Conservation (phyloP, 2,888 invertebrate species). For the Psylliodes chrysocephalus region DNA sequence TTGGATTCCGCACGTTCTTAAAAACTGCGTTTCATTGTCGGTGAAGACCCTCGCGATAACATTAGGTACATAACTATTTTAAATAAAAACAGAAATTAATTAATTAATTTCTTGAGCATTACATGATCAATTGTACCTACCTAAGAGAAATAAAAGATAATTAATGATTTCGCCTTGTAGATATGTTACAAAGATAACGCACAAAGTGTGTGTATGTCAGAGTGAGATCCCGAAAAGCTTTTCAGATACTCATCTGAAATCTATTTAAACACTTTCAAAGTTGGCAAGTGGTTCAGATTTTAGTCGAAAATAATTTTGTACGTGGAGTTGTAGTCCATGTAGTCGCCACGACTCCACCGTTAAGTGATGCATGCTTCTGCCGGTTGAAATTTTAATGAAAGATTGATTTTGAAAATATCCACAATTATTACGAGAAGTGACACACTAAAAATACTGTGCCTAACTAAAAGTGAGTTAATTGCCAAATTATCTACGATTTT, state of each 20-base stretch:
- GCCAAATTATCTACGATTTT: not conserved
- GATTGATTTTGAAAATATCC: conserved; percentile 17
- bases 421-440: conserved; percentile 24
- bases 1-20: no score
- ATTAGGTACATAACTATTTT: no score
- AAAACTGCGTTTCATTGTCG: no score
- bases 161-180: conserved; percentile 3
- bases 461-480: conserved; percentile 16
- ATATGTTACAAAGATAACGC: conserved; percentile 29
- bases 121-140: no score
- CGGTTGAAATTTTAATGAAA: conserved; percentile 13
- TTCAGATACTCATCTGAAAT: conserved; percentile 32
- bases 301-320: conserved; percentile 26
- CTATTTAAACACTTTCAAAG: conserved; percentile 41
- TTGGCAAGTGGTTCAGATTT: conserved; percentile 37
- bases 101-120: no score
- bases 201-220: conserved; percentile 11
- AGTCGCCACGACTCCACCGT: conserved; percentile 20
- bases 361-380: conserved; percentile 19
- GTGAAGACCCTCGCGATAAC: no score
- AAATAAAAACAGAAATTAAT: no score
- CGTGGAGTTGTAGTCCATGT: conserved; percentile 7
- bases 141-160: no score
- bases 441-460: conserved; percentile 13
- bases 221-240: conserved; percentile 19